Evolutionary conservation across 2,113 vertebrate genomes (phyloP).

Genomic region (Cygnus buccinator): DNA sequence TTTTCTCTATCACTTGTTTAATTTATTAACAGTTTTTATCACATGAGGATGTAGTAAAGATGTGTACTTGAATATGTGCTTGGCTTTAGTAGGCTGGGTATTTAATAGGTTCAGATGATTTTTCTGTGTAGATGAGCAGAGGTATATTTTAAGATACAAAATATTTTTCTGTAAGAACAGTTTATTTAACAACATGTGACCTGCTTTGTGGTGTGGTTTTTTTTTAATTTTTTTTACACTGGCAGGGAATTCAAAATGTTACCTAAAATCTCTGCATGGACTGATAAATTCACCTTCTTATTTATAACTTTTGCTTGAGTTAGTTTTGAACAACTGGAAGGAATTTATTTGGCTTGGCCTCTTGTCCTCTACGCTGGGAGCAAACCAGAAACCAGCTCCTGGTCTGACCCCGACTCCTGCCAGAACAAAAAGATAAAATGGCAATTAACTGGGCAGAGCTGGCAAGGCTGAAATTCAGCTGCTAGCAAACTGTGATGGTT

Average conservation of each 20-base stretch:
- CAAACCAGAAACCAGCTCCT: background rate
- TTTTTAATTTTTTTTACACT: background rate
- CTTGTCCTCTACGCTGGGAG: rapidly evolving
- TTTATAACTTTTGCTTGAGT: background rate
- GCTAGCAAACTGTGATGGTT: background rate
- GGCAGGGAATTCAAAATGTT: background rate
- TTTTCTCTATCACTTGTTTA: background rate
- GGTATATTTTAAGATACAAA: background rate
- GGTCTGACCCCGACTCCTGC: background rate
- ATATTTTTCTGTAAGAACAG: background rate
- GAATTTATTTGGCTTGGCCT: background rate
- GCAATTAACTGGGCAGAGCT: background rate
- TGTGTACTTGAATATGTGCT: background rate
- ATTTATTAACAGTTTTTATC: background rate
- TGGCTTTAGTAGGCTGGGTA: background rate
- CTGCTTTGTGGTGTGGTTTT: too few relatives aligned
- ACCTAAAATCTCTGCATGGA: background rate
- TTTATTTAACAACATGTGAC: background rate
- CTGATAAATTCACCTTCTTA: background rate
- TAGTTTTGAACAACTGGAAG: background rate
- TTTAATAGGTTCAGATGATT: background rate
- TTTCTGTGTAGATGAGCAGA: background rate
- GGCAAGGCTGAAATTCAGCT: background rate
- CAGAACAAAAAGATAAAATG: background rate
- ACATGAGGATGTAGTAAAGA: background rate